Evolutionary conservation across 2,888 invertebrate species (phyloP), one percentile per base, ranked within the genome.

Genomic region (Adelognathus sp.): DNA sequence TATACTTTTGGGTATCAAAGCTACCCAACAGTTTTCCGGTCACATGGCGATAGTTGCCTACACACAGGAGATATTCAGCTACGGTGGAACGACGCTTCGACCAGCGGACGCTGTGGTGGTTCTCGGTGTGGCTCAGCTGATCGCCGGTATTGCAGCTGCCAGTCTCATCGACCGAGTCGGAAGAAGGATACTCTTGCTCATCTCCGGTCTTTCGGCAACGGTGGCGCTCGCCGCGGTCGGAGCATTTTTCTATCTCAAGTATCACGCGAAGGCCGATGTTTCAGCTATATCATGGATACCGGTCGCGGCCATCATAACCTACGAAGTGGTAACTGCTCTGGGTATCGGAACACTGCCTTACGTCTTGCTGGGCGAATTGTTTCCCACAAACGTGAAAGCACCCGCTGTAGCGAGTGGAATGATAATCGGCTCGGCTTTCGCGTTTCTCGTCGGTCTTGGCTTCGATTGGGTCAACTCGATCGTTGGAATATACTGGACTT

Each of bases 331-430:
- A 39, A 94, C 94, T 75, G 93, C 94, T 2, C 92, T 94, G 86
- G 94, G 94, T 14, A 92, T 94, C 87, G 94, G 94, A 0, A 94
- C 94, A 2, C 92, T 94, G 82, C 94, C 94, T 29, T 94, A 94
- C 86, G 93, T 94, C 44, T 93, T 94, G 61, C 93, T 94, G 46
- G 94, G 94, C 2, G 95, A 95, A 90, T 92, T 95, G 86, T 94
- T 95, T 88, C 94, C 95, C 46, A 92, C 93, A 2, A 92, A 94
- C 82, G 94, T 94, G 21, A 93, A 95, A 85, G 94, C 95, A 0
- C 92, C 94, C 76, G 94, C 95, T 0, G 94, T 94, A 29, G 94
- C 94, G 79, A 92, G 94, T 3, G 94, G 94, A 66, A 93, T 94
- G 72, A 93, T 94, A 86, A 93, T 93, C 81, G 94, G 93, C 33